Base-by-base conservation (phyloP, 2,797 vertebrate genomes). In the Petrocephalus sullivani region DNA sequence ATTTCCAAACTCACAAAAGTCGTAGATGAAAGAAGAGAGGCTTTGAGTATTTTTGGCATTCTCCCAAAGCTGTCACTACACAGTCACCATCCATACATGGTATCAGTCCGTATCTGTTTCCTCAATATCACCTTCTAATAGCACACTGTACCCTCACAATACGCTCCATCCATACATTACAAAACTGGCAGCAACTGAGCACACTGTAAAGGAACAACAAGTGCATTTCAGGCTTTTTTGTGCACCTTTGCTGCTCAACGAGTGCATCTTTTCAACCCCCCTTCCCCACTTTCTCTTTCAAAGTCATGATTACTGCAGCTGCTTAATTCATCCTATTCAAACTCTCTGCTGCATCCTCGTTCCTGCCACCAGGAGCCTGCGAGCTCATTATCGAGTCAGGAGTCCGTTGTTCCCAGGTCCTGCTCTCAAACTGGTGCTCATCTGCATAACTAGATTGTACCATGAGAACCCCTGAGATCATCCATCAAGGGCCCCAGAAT, bases 381-480 rank as follows among this genome's bases (percentile, higher is more conserved):
- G 92, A 83, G 91, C 92, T 95, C 94, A 93, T 95, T 95, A 94
- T 92, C 91, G 91, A 94, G 93, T 93, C 93, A 94, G 93, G 93
- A 94, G 93, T 94, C 90, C 94, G 95, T 94, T 94, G 94, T 89
- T 88, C 57, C 58, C 81, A 14, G 78, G 78, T 49, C 75, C 75
- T n/a, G 90, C 92, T 91, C 90, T 91, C 92, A 93, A 91, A 94
- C 93, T 93, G 90, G 90, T 91, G 91, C 92, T 94, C 94, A 95
- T 95, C 93, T 95, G 94, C 93, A 95, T 95, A 95, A 95, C 93
- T 91, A 90, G 93, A 95, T 95, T 95, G 95, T 91, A 89, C 56
- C n/a, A 54, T 28, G 21, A 78, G 92, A 85, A 57, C 37, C 84
- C 84, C n/a, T 57, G 28, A 85, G 84, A 54, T 28, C 28, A 58